These are phyloP conservation scores for Drosophila bunnanda DNA, from an alignment of 2,888 invertebrate species.

Conservation along the genomic window DNA sequence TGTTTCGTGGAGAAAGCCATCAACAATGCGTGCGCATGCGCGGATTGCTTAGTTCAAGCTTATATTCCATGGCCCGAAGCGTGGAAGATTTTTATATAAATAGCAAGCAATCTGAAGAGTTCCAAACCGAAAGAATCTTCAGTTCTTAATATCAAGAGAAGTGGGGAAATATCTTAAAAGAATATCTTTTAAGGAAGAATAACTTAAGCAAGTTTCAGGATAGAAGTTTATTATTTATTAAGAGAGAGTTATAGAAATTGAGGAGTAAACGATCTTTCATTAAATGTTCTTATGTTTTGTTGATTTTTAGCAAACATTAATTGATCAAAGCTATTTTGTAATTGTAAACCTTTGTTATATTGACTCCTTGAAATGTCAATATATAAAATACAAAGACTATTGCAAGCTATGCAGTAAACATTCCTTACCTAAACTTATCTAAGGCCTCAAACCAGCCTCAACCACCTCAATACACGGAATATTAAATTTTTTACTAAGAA, in stretches of 20 bases:
- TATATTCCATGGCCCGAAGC: slow-evolving; percentile 19
- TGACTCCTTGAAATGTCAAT: neutral
- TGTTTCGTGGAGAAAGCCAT: slow-evolving; percentile 35
- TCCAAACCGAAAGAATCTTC: slow-evolving; percentile 1
- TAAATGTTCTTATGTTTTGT: neutral
- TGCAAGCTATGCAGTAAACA: neutral
- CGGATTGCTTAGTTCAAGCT: slow-evolving; percentile 8
- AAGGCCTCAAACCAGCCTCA: neutral
- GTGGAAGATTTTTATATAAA: slow-evolving; percentile 16
- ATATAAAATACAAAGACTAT: neutral
- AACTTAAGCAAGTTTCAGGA: neutral
- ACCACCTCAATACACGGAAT: too few relatives aligned
- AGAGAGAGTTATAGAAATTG: neutral
- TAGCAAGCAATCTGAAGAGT: neutral
- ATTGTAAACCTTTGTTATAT: neutral
- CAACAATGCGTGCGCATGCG: neutral
- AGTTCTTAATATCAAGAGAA: neutral
- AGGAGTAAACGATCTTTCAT: neutral
- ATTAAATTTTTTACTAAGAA: neutral
- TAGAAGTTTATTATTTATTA: too few relatives aligned
- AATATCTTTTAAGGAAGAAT: neutral
- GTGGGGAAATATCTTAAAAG: neutral
- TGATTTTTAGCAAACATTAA: neutral
- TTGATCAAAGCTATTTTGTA: neutral
- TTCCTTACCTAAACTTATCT: neutral